phyloP scores from a whole-genome alignment of 2,888 invertebrate genomes.

The Clostera curtula region DNA sequence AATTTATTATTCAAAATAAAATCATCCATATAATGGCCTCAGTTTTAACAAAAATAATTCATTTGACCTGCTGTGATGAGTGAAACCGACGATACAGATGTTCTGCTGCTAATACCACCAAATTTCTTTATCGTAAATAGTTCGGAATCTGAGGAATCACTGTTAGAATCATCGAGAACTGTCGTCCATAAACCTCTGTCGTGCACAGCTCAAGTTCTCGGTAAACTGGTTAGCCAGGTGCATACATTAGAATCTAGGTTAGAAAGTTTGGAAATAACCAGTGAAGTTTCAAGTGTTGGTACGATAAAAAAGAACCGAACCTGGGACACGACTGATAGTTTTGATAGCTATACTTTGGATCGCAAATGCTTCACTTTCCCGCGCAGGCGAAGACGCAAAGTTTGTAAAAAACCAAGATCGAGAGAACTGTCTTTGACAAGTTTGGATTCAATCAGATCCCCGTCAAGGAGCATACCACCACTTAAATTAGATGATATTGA shows the following conservation, averaged over 20 bases:
- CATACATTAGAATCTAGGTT: conserved; percentile 76
- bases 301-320: conserved; percentile 29
- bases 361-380: conserved; percentile 60
- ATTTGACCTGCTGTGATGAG: conserved; percentile 53
- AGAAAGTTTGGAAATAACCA: conserved; percentile 55
- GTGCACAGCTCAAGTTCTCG: conserved; percentile 64
- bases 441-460: conserved; percentile 34
- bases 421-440: conserved; percentile 48
- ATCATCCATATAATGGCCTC: conserved; percentile 42
- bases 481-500: conserved; percentile 29
- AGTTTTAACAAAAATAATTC: conserved; percentile 17
- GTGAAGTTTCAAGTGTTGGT: conserved; percentile 38
- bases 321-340: conserved; percentile 48
- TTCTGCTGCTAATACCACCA: conserved; percentile 85
- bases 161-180: conserved; percentile 58
- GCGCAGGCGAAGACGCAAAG: conserved; percentile 49
- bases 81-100: conserved; percentile 86
- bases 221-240: conserved; percentile 77
- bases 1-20: conserved; percentile 1
- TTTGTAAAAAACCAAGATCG: conserved; percentile 26
- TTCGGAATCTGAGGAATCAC: conserved; percentile 71
- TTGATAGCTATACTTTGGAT: conserved; percentile 44
- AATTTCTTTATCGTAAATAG: conserved; percentile 80
- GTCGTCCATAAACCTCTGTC: conserved; percentile 61
- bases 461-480: conserved; percentile 26